Base-by-base conservation (phyloP, 2,113 vertebrate genomes). In the Orientallactaga bullata region DNA sequence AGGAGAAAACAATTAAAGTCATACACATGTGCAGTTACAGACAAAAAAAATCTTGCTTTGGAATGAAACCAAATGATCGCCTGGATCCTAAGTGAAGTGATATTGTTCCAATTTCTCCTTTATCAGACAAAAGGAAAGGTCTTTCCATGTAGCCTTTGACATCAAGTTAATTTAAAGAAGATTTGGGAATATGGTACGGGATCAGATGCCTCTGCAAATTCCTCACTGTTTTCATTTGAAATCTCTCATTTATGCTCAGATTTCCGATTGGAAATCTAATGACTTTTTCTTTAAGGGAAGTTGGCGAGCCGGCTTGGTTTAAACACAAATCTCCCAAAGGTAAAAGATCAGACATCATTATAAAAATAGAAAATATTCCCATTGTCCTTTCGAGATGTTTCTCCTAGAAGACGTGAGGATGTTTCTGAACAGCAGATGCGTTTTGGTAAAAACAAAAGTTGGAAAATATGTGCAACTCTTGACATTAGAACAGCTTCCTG, bases 191-290 rank as follows among this genome's bases (percentile, higher is more conserved):
- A 98, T 98, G 98, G 99, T 98, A 98, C 98, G 98, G 99, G 98
- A 99, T 99, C 99, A 99, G 98, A 99, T 99, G 98, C 97, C 97
- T 98, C 98, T 98, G 98, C 98, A 98, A 99, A 98, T 98, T 99
- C 98, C 98, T 98, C 95, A 85, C 98, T 98, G 98, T 98, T 99
- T 98, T 98, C 97, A 98, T 98, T 98, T 98, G 98, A 99, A 99
- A 98, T 97, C 98, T 98, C 98, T 98, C 91, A 72, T 98, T 98
- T 97, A 95, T 98, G 98, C 98, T 99, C 99, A 97, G 92, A 98
- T 99, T 99, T 98, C 99, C 97, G 92, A 94, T 95, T 97, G 97
- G 95, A 97, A 98, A 95, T 37, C 90, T 96, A 97, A 95, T 97
- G 95, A 93, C 61, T 10, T 92, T 95, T 94, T 96, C 85, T 91